Percentiles rank a stretch among this genome's conserved stretches.
These are phyloP conservation scores for Tapera naevia DNA, from an alignment of 2,797 vertebrate genomes.

Conservation along the genomic window DNA sequence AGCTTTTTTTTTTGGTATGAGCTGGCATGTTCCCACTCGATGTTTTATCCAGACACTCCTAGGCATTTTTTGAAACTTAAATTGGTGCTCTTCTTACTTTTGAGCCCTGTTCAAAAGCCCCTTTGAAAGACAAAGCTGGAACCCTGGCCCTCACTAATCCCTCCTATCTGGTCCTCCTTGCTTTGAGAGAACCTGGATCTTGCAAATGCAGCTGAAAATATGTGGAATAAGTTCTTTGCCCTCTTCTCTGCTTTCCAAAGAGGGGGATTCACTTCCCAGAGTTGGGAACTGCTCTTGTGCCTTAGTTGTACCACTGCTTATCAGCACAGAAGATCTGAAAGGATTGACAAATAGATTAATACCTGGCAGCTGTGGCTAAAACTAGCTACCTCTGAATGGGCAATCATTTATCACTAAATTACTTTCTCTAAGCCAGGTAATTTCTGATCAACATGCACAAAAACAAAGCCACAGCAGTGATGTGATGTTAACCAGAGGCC, in stretches of 20 bases:
- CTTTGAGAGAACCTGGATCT: not conserved
- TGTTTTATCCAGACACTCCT: not conserved
- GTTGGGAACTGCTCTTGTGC: conserved; percentile 25
- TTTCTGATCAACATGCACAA: conserved; percentile 75
- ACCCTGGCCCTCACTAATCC: not conserved
- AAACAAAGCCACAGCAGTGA: conserved; percentile 37
- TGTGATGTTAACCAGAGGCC: conserved; percentile 64
- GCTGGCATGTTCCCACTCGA: not conserved
- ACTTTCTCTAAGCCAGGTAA: conserved; percentile 73
- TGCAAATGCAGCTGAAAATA: conserved; percentile 28
- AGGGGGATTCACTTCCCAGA: conserved; percentile 10
- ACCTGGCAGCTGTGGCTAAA: conserved; percentile 65
- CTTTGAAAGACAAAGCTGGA: not conserved
- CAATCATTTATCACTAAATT: conserved; percentile 79
- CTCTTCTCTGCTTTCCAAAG: not conserved
- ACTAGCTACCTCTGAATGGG: conserved; percentile 64
- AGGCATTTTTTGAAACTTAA: conserved; percentile 5
- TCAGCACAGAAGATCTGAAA: conserved; percentile 57
- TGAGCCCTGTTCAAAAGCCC: conserved; percentile 13
- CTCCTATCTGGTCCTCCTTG: not conserved
- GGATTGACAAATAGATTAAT: conserved; percentile 74
- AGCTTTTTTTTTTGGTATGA: not conserved
- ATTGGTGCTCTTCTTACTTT: not conserved
- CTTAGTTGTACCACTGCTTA: conserved; percentile 7
- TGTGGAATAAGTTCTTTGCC: conserved; percentile 44